Percentiles rank a stretch among this genome's conserved stretches.
These are phyloP conservation scores for Odontothrips loti DNA, from an alignment of 2,888 invertebrate species.

Conservation along the genomic window DNA sequence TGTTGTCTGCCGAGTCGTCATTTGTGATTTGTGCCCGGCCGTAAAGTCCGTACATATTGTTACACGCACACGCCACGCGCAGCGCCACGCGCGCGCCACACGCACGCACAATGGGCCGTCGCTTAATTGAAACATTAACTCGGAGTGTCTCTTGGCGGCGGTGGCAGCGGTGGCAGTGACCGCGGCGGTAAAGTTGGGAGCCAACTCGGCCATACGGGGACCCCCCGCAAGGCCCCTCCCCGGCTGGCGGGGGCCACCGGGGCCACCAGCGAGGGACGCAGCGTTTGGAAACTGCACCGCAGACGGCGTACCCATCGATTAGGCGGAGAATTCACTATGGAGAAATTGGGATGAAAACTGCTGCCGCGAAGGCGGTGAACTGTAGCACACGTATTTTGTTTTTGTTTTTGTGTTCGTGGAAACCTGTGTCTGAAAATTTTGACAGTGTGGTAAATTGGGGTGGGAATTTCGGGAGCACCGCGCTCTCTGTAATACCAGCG, in stretches of 20 bases:
- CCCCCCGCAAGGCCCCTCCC: background rate
- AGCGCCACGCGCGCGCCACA: background rate
- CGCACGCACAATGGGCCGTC: background rate
- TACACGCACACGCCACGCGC: background rate
- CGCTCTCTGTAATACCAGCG: no score
- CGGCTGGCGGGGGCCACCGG: background rate
- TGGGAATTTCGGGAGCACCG: no score
- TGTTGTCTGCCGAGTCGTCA: background rate
- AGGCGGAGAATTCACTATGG: no score
- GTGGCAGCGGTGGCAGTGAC: background rate
- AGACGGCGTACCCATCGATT: no score
- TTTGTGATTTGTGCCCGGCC: constrained; percentile 9
- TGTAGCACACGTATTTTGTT: no score
- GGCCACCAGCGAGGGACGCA: no score
- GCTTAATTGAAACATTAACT: constrained; percentile 21
- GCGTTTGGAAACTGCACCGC: no score
- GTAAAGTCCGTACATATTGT: background rate
- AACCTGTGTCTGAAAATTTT: no score
- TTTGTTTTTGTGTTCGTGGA: no score
- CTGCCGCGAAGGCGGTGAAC: no score
- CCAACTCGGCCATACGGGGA: background rate
- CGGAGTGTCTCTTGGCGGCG: background rate
- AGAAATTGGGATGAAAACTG: no score
- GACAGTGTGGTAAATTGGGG: no score
- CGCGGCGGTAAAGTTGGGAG: background rate